Percentiles rank a stretch among this genome's conserved stretches.
phyloP scores from a whole-genome alignment of 2,797 vertebrate genomes.

The Anguilla marmorata region DNA sequence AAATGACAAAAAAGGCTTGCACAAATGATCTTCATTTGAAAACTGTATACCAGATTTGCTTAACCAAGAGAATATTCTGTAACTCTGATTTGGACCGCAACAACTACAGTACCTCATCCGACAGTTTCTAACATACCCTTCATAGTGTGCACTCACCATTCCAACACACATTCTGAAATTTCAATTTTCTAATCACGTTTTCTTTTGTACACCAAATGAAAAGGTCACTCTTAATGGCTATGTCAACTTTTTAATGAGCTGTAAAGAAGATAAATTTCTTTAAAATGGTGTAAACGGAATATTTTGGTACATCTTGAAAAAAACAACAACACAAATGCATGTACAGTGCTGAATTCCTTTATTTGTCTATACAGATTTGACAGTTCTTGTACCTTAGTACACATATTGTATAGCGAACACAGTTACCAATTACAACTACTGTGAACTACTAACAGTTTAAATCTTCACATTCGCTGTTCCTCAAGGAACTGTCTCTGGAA shows the following conservation, averaged over 20 bases:
- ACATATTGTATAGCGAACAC: constrained; percentile 78
- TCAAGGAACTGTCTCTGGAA: constrained; percentile 19
- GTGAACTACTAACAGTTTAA: constrained; percentile 80
- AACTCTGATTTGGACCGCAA: too few relatives aligned
- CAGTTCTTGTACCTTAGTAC: constrained; percentile 71
- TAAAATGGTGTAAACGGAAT: not conserved
- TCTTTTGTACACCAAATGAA: not conserved
- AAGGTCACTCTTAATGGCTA: not conserved
- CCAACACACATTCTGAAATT: not conserved
- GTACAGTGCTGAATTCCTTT: constrained; percentile 71
- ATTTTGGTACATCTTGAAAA: too few relatives aligned
- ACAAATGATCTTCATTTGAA: too few relatives aligned
- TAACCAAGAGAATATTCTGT: too few relatives aligned
- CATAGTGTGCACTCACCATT: not conserved
- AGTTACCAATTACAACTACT: constrained; percentile 85
- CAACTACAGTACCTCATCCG: not conserved
- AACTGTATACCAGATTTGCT: too few relatives aligned
- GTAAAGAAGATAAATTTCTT: not conserved
- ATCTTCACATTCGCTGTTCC: constrained; percentile 63
- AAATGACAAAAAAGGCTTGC: too few relatives aligned
- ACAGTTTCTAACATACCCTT: not conserved
- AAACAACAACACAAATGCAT: not conserved
- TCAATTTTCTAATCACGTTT: not conserved
- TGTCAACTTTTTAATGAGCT: not conserved
- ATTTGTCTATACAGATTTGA: constrained; percentile 76